Conservation (phyloP, 2,797 vertebrate species). For the Salarias fasciatus region DNA sequence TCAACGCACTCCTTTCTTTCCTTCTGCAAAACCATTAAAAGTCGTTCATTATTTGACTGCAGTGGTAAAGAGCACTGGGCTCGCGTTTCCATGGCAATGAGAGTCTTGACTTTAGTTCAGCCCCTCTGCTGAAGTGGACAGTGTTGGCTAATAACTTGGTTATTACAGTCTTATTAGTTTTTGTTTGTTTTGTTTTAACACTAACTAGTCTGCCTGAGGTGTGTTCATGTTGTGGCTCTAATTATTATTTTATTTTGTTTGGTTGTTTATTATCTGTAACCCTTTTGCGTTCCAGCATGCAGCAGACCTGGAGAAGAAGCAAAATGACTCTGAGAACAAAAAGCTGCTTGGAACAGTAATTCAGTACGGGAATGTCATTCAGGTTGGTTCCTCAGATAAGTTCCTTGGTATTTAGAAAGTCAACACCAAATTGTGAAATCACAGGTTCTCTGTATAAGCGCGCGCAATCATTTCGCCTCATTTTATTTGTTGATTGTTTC, state of each 20-base stretch:
- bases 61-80: too few relatives aligned
- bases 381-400: slow-evolving; percentile 79
- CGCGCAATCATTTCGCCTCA: background rate
- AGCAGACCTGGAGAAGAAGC: slow-evolving; percentile 97
- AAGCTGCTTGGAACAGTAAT: slow-evolving; percentile 95
- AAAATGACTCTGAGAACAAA: slow-evolving; percentile 97
- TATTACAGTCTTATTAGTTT: background rate
- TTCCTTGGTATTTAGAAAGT: background rate
- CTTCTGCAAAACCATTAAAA: slow-evolving; percentile 75
- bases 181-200: background rate
- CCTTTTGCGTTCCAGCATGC: slow-evolving; percentile 86
- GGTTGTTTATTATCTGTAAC: background rate
- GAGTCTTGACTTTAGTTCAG: slow-evolving; percentile 26
- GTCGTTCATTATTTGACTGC: slow-evolving; percentile 58
- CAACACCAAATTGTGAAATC: too few relatives aligned
- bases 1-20: slow-evolving; percentile 33
- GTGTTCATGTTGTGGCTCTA: background rate
- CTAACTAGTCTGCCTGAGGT: background rate
- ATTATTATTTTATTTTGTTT: background rate
- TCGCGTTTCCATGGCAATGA: slow-evolving; percentile 53
- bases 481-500: background rate
- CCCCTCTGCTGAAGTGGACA: slow-evolving; percentile 4
- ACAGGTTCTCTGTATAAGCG: too few relatives aligned
- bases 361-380: slow-evolving; percentile 96
- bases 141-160: slow-evolving; percentile 19